Percentiles rank a stretch among this genome's conserved stretches.
Evolutionary conservation across 2,888 invertebrate genomes (phyloP).

Genomic region (Lasius platythorax): DNA sequence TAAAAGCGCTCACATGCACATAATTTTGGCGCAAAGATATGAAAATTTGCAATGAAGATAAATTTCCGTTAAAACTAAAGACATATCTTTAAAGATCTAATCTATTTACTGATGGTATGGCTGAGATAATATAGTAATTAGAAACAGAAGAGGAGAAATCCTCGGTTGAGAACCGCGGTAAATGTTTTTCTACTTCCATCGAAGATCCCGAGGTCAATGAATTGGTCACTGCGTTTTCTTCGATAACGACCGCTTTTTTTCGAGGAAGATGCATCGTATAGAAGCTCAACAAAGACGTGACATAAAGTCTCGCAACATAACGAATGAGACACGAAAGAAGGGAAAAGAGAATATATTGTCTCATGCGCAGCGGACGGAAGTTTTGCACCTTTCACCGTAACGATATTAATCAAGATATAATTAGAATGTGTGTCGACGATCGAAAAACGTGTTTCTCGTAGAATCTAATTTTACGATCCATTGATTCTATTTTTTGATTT

Average conservation of each 20-base stretch:
- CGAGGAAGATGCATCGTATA: constrained; percentile 47
- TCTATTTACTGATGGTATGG: neutral
- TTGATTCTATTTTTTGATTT: constrained; percentile 2
- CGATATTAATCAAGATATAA: constrained; percentile 25
- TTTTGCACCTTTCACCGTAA: neutral
- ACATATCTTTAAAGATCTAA: neutral
- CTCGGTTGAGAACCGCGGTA: constrained; percentile 43
- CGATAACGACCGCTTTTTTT: constrained; percentile 51
- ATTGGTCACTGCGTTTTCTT: constrained; percentile 43
- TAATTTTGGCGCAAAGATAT: neutral
- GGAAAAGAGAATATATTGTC: constrained; percentile 14
- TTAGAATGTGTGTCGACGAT: neutral
- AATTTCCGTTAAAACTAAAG: neutral
- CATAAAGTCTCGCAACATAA: constrained; percentile 47
- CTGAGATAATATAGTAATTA: neutral
- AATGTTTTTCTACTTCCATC: constrained; percentile 36
- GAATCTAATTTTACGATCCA: neutral
- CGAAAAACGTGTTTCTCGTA: neutral
- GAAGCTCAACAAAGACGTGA: constrained; percentile 29
- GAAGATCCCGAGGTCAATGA: constrained; percentile 50
- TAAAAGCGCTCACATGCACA: neutral
- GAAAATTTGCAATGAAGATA: neutral
- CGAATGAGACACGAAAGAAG: neutral
- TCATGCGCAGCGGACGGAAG: neutral
- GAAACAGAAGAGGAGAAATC: neutral